A percentile compares a stretch with the other conserved stretches of the same genome.
phyloP scores from a whole-genome alignment of 2,888 invertebrate genomes.

The Epinotia brunnichana region DNA sequence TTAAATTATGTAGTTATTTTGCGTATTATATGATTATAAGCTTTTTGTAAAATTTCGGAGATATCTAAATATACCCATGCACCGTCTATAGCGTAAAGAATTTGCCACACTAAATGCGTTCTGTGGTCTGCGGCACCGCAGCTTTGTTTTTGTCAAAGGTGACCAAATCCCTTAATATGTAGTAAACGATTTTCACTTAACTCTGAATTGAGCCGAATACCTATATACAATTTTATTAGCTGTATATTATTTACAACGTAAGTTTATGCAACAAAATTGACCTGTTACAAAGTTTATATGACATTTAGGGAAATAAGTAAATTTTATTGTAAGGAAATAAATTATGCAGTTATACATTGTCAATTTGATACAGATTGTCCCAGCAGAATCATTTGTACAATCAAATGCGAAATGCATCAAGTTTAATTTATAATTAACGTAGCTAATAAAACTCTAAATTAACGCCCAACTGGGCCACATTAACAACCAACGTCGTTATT shows the following conservation, averaged over 20 bases:
- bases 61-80: too few relatives aligned
- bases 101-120: too few relatives aligned
- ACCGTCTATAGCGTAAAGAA: too few relatives aligned
- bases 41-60: too few relatives aligned
- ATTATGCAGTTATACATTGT: conserved; percentile 6
- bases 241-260: too few relatives aligned
- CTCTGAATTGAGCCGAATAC: too few relatives aligned
- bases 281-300: background rate
- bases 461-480: conserved; percentile 12
- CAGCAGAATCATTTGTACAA: background rate
- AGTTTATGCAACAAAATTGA: background rate
- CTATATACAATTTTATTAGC: background rate
- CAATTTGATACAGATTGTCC: conserved; percentile 15
- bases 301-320: background rate
- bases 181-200: too few relatives aligned
- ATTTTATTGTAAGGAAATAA: background rate
- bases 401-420: conserved; percentile 24
- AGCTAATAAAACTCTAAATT: conserved; percentile 22
- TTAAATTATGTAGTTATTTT: too few relatives aligned
- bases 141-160: too few relatives aligned
- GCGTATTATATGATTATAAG: too few relatives aligned
- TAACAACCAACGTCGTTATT: conserved; percentile 23
- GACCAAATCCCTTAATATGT: too few relatives aligned
- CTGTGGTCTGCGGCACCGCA: too few relatives aligned
- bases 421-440: conserved; percentile 16